phyloP scores from a whole-genome alignment of 2,113 vertebrate genomes.

The human (Homo sapiens) region DNA sequence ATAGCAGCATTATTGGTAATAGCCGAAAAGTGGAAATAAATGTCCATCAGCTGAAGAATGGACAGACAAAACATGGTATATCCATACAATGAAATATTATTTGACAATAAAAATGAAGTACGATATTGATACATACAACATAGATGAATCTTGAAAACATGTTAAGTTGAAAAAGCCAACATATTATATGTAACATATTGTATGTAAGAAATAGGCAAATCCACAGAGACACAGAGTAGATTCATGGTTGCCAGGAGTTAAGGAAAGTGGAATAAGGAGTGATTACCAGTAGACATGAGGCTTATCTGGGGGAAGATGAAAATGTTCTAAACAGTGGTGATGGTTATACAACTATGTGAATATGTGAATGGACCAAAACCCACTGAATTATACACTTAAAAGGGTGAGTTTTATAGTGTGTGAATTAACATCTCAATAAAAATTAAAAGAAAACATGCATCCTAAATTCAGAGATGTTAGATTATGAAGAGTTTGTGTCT shows the following conservation, averaged over 20 bases:
- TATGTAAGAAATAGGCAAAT: neutral
- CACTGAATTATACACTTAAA: neutral
- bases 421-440: neutral
- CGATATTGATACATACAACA: neutral
- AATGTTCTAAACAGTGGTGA: neutral
- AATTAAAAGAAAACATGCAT: neutral
- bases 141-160: neutral
- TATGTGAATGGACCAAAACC: neutral
- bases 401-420: neutral
- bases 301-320: neutral
- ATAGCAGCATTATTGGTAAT: neutral
- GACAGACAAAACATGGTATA: neutral
- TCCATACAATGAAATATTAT: neutral
- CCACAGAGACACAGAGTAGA: neutral
- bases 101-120: neutral
- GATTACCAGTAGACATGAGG: neutral
- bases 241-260: neutral
- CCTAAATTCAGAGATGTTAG: neutral
- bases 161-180: neutral
- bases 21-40: neutral
- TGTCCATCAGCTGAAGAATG: neutral
- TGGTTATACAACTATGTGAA: neutral
- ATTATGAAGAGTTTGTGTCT: neutral
- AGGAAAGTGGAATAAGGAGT: neutral
- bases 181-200: neutral